Base-by-base conservation (phyloP, 1,140 invertebrate genomes). In the Apolygus lucorum region DNA sequence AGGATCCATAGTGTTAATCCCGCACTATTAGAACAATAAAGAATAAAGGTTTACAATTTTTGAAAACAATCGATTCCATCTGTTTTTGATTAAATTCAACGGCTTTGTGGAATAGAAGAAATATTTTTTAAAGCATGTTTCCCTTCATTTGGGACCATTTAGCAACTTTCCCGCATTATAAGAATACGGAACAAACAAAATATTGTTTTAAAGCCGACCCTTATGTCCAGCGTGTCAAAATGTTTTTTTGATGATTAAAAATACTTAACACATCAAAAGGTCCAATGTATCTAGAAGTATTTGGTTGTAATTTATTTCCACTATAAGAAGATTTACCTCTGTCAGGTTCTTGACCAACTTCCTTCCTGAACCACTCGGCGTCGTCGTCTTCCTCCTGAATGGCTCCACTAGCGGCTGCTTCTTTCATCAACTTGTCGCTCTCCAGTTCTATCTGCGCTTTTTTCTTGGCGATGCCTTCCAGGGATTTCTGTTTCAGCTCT, bases 271-370 rank as follows among this genome's bases (percentile, higher is more conserved):
- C 34, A 11, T 11, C 34, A 49, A n/a, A n/a, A n/a, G n/a, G n/a
- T n/a, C 34, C 17, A 17, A 17, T 11, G 34, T 11, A 49, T 8
- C 8, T 49, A 8, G 34, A 49, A 49, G 8, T 49, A 49, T 49
- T 17, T 11, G 34, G 34, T 49, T 49, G 17, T 49, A 49, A 49
- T 17, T 49, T 17, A 49, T 8, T 11, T 49, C 8, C 34, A 49
- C 8, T 49, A 11, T 49, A 11, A 8, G 8, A 49, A 49, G 1
- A 63, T 25, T 49, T 83, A 88, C 87, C 90, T 84, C 87, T 82
- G 72, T 94, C 92, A 2, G 92, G 93, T 76, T 92, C 89, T 71
- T 88, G 84, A 59, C 92, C 92, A 26, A 95, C 90, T 84, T 93
- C 92, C 73, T 92, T 79, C 71, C 86, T 83, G 78, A 91, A 95